A percentile compares a stretch with the other conserved stretches of the same genome.
Evolutionary conservation across 2,113 vertebrate species (phyloP).

Genomic region (Plestiodon gilberti): DNA sequence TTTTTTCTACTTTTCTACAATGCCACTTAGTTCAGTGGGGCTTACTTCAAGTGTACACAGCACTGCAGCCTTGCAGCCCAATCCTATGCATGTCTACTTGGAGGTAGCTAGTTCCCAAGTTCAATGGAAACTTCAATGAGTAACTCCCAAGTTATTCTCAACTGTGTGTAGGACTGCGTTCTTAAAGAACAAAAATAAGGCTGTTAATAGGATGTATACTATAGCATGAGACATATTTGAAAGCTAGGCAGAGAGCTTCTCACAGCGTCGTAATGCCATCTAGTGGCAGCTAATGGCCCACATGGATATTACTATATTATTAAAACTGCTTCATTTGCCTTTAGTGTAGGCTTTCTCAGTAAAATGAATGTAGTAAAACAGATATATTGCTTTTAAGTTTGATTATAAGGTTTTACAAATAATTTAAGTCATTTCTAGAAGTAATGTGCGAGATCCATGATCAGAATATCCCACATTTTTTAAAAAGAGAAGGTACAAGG

Average conservation of each 20-base stretch:
- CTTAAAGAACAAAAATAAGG: not conserved
- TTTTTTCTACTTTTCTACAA: too few species aligned
- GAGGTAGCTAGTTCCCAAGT: not conserved
- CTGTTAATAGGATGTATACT: not conserved
- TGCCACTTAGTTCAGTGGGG: too few species aligned
- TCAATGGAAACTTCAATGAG: not conserved
- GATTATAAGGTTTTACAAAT: not conserved
- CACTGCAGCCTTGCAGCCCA: not conserved
- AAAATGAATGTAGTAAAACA: not conserved
- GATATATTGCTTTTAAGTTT: slow-evolving; percentile 23
- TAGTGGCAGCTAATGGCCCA: slow-evolving; percentile 8
- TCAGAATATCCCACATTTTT: not conserved
- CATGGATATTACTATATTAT: not conserved
- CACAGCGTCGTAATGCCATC: slow-evolving; percentile 50
- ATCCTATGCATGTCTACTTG: not conserved
- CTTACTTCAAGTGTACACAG: not conserved
- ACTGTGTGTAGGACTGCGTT: not conserved
- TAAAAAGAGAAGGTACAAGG: not conserved
- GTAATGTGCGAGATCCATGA: not conserved
- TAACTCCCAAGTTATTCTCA: not conserved
- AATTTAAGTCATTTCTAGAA: not conserved
- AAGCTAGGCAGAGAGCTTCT: fast-evolving
- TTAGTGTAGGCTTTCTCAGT: not conserved
- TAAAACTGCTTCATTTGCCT: not conserved
- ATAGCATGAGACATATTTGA: fast-evolving